Evolutionary conservation across 1,140 invertebrate genomes (phyloP).

Genomic region (Adoxophyes honmai): DNA sequence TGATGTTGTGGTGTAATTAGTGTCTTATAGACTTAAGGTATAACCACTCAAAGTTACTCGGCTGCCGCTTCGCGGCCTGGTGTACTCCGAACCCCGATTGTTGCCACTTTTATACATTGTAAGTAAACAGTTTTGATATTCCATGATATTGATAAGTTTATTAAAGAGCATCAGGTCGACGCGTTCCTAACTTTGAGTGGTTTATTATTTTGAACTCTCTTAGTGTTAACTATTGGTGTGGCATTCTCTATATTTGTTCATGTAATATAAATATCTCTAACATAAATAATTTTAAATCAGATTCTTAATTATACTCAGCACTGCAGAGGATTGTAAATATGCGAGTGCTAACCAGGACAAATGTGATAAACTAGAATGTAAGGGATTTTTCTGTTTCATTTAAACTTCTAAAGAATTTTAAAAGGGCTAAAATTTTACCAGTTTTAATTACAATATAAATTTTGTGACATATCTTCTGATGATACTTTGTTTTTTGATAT

Average conservation of each 20-base stretch:
- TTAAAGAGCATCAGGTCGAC: neutral
- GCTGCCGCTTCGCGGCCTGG: neutral
- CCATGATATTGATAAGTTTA: neutral
- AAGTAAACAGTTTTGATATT: constrained; percentile 13
- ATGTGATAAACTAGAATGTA: constrained; percentile 72
- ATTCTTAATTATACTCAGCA: constrained; percentile 61
- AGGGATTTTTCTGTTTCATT: constrained; percentile 45
- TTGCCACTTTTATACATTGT: constrained; percentile 14
- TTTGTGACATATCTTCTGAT: constrained; percentile 24
- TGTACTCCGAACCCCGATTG: constrained; percentile 14
- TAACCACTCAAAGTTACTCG: constrained; percentile 52
- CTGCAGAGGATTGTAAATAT: constrained; percentile 61
- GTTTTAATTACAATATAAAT: constrained; percentile 21
- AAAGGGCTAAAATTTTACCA: constrained; percentile 28
- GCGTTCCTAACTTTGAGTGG: constrained; percentile 50
- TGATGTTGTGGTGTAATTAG: constrained; percentile 78
- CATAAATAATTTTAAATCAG: constrained; percentile 51
- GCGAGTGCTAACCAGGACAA: constrained; percentile 64
- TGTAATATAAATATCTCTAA: constrained; percentile 57
- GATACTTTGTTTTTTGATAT: neutral
- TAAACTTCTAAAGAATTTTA: constrained; percentile 26
- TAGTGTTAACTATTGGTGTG: constrained; percentile 71
- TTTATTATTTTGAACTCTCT: constrained; percentile 64
- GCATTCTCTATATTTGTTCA: constrained; percentile 70
- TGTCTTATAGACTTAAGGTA: constrained; percentile 70